These are phyloP conservation scores for Julus scandinavius DNA, from an alignment of 2,888 invertebrate species.

Conservation along the genomic window DNA sequence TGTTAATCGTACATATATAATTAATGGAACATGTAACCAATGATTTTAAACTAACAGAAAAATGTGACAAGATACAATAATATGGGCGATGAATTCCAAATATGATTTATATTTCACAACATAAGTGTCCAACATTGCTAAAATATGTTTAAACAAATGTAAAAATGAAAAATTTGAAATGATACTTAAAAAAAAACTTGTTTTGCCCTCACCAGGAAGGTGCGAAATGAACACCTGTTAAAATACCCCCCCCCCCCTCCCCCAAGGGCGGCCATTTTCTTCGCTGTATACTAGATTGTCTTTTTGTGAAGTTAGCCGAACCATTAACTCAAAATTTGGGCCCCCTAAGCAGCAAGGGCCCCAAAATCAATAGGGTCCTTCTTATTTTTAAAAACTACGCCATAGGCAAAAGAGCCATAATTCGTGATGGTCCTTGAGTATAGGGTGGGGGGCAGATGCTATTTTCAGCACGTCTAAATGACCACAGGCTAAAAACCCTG, in stretches of 20 bases:
- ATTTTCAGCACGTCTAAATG: neutral
- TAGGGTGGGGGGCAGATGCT: neutral
- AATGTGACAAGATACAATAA: too few relatives aligned
- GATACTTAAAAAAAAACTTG: neutral
- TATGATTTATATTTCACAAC: too few relatives aligned
- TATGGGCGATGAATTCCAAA: too few relatives aligned
- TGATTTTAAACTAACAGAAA: too few relatives aligned
- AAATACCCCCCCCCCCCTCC: neutral
- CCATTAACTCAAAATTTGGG: neutral
- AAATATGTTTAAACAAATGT: too few relatives aligned
- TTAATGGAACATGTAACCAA: too few relatives aligned
- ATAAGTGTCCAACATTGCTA: too few relatives aligned
- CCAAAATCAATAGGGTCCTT: neutral
- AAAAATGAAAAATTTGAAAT: too few relatives aligned
- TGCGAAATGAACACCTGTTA: neutral
- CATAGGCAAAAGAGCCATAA: neutral
- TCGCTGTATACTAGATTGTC: neutral
- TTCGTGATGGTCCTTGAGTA: neutral
- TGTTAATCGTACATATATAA: too few relatives aligned
- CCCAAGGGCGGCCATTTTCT: neutral
- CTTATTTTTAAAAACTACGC: neutral
- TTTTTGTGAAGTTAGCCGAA: neutral
- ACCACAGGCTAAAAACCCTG: slow-evolving; percentile 22
- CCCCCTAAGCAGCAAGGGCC: neutral
- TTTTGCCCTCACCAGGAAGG: neutral